Percentiles rank a stretch among this genome's conserved stretches.
phyloP scores from a whole-genome alignment of 1,140 invertebrate species.

The Drosophila littoralis region DNA sequence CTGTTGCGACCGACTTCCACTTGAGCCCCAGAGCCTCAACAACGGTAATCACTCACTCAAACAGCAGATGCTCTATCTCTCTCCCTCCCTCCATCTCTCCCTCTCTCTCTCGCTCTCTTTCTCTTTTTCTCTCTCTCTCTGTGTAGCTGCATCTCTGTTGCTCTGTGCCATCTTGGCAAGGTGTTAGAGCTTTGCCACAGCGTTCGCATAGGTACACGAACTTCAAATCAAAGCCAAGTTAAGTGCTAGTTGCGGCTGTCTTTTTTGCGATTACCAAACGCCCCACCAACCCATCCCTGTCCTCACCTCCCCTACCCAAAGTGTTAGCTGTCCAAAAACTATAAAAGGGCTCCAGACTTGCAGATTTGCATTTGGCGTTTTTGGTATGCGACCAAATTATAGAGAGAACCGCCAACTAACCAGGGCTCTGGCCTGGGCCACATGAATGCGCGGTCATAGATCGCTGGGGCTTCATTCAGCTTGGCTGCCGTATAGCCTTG shows the following conservation, averaged over 20 bases:
- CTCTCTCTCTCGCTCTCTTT: neutral
- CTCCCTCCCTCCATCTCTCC: neutral
- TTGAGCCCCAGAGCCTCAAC: slow-evolving; percentile 35
- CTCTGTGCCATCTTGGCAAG: slow-evolving; percentile 47
- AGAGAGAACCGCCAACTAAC: slow-evolving; percentile 17
- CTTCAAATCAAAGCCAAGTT: slow-evolving; percentile 80
- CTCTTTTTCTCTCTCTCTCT: neutral
- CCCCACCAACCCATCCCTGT: neutral
- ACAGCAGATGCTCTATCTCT: slow-evolving; percentile 7
- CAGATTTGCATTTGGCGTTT: slow-evolving; percentile 70
- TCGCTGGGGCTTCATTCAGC: slow-evolving; percentile 21
- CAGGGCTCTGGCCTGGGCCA: slow-evolving; percentile 15
- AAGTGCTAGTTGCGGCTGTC: slow-evolving; percentile 65
- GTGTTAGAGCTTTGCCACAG: slow-evolving; percentile 60
- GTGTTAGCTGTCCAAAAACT: slow-evolving; percentile 36
- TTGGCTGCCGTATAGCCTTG: slow-evolving; percentile 61
- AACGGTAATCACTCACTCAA: slow-evolving; percentile 80
- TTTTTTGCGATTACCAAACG: slow-evolving; percentile 16
- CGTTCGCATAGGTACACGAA: slow-evolving; percentile 80
- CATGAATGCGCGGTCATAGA: slow-evolving; percentile 58
- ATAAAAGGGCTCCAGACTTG: slow-evolving; percentile 37
- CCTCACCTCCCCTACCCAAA: neutral
- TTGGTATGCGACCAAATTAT: slow-evolving; percentile 62
- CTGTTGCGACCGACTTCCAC: slow-evolving; percentile 67
- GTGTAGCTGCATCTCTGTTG: neutral